These are phyloP conservation scores for Chalcosyrphus nemorum DNA, from an alignment of 2,888 invertebrate species.

Conservation along the genomic window DNA sequence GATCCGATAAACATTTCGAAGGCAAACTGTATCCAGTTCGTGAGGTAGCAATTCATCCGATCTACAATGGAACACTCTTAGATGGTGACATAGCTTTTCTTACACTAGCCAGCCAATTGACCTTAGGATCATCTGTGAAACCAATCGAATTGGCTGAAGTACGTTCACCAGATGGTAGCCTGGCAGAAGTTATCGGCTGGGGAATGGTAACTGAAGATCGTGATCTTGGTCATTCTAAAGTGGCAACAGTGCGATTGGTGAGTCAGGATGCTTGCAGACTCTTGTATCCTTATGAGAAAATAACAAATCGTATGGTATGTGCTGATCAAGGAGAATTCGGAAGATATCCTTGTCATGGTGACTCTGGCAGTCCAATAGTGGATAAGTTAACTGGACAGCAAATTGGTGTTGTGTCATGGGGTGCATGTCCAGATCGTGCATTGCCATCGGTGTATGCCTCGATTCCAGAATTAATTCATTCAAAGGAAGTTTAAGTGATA, in stretches of 20 bases:
- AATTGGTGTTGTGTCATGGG: constrained; percentile 58
- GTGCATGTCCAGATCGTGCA: not conserved
- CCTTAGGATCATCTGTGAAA: constrained; percentile 7
- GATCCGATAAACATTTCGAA: constrained; percentile 12
- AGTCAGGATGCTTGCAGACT: not conserved
- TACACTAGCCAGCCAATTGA: not conserved
- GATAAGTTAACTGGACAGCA: constrained; percentile 31
- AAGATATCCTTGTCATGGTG: constrained; percentile 15
- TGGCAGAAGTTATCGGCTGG: constrained; percentile 37
- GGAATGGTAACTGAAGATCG: not conserved
- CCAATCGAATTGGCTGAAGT: constrained; percentile 11
- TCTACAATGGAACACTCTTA: not conserved
- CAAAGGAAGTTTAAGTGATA: not conserved
- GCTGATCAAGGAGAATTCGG: not conserved
- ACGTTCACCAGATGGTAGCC: constrained; percentile 1
- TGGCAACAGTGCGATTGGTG: constrained; percentile 8
- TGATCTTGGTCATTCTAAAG: not conserved
- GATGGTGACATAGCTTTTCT: constrained; percentile 47
- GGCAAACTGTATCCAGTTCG: constrained; percentile 12
- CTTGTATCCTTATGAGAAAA: constrained; percentile 5
- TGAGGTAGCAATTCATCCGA: constrained; percentile 5
- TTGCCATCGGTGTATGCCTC: constrained; percentile 35
- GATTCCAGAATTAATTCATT: constrained; percentile 14
- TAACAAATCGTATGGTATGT: constrained; percentile 32
- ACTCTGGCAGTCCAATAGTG: constrained; percentile 46